Evolutionary conservation across 2,113 vertebrate genomes (phyloP), one percentile per base, ranked within the genome.

Genomic region (Nerophis ophidion): DNA sequence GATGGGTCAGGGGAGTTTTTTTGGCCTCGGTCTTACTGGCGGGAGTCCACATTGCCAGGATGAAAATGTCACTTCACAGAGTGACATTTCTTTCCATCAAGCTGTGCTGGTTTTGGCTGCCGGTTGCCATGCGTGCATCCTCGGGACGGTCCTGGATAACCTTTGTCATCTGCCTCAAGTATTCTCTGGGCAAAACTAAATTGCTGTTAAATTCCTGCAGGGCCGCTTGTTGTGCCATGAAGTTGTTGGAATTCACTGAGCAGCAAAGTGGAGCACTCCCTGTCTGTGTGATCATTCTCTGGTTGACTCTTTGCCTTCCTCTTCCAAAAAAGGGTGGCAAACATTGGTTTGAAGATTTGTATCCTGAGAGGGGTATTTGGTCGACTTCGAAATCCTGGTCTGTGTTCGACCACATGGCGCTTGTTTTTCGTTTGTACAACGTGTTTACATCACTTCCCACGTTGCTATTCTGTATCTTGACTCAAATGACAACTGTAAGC

Each of bases 171-270:
- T 81, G 61, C n/a, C 71, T 89, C 51, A 79, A 72, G 26, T 87
- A 57, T 69, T 68, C 75, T 68, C 49, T 86, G 46, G 66, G 79
- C 13, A 86, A 69, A 78, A 84, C 76, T 45, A 51, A 79, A 14
- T 72, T 77, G 38, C 74, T 88, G 44, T 75, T 81, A 46, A 70
- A 87, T 47, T 72, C 63, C 46, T 84, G 74, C 57, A 85, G 70
- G 47, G 68, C 74, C 47, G 74, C 79, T 48, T 56, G 71, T 19
- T 63, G 68, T 47, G 35, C 84, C 36, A 76, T 86, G 33, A 88
- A 79, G 70, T 69, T 73, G 56, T 74, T 81, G 46, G 75, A 75
- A 58, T 60, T 63, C 15, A 53, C 36, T 50, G 75, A 79, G 13
- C 80, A 80, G 48, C 70, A 71, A 48, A 65, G 72, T 7, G 76